Percentiles rank a stretch among this genome's conserved stretches.
Conservation (phyloP, 2,888 invertebrate genomes). For the Schizotus pectinicornis region DNA sequence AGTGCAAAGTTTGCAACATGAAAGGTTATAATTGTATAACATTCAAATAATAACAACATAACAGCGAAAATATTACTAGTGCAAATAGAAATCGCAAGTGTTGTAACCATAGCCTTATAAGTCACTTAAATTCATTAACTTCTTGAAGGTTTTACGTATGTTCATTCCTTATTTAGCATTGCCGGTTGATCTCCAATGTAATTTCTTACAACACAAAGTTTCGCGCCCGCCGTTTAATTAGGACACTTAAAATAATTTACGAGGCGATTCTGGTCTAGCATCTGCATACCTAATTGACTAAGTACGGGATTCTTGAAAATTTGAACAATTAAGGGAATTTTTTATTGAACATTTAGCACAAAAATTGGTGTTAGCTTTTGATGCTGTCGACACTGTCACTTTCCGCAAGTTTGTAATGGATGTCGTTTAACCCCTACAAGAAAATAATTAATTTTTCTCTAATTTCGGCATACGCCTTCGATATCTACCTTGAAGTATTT, state of each 20-base stretch:
- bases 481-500: conserved; percentile 76
- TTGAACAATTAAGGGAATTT: neutral
- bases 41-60: conserved; percentile 2
- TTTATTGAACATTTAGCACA: neutral
- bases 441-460: neutral
- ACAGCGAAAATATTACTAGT: no score
- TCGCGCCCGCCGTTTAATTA: neutral
- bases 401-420: conserved; percentile 8
- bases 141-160: conserved; percentile 12
- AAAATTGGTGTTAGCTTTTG: conserved; percentile 9
- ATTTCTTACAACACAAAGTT: conserved; percentile 2
- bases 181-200: conserved; percentile 5
- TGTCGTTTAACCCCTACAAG: conserved; percentile 7
- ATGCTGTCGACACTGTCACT: conserved; percentile 12
- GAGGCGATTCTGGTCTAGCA: no score
- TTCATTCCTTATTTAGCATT: conserved; percentile 19
- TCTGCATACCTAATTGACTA: no score
- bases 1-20: conserved; percentile 9
- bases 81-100: neutral
- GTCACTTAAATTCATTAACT: conserved; percentile 19
- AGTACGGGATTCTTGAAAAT: neutral
- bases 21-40: conserved; percentile 3
- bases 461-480: neutral
- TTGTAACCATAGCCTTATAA: conserved; percentile 11
- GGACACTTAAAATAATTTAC: neutral